Percentiles rank a stretch among this genome's conserved stretches.
phyloP scores from a whole-genome alignment of 2,888 invertebrate genomes.

The Empis livida region DNA sequence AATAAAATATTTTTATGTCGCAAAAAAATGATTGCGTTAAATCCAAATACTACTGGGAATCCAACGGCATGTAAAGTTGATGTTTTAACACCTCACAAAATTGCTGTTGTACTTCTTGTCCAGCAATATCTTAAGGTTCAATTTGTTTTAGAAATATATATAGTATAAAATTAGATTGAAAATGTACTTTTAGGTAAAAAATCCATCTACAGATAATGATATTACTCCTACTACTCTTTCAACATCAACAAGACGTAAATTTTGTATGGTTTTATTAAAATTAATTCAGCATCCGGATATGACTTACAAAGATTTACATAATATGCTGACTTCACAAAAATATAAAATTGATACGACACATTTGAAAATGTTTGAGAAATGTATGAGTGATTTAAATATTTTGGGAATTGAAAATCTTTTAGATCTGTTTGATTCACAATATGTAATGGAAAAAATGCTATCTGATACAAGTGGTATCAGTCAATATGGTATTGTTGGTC shows the following conservation, averaged over 20 bases:
- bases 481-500: conserved; percentile 44
- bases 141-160: neutral
- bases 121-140: conserved; percentile 56
- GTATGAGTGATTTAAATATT: conserved; percentile 37
- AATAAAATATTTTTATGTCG: too few species aligned
- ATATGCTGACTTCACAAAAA: conserved; percentile 39
- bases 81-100: conserved; percentile 62
- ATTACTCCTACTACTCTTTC: conserved; percentile 33
- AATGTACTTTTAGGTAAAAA: conserved; percentile 22
- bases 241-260: conserved; percentile 56
- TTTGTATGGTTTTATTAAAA: conserved; percentile 67
- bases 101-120: conserved; percentile 62
- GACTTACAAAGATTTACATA: conserved; percentile 53
- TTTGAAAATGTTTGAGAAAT: conserved; percentile 42
- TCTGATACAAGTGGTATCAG: conserved; percentile 37
- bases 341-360: conserved; percentile 27
- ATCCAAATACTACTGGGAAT: neutral
- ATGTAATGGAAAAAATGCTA: conserved; percentile 46
- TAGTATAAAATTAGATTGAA: too few species aligned
- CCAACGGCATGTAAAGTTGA: conserved; percentile 16
- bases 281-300: conserved; percentile 69
- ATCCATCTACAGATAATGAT: conserved; percentile 23
- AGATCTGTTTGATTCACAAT: conserved; percentile 49
- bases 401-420: conserved; percentile 50
- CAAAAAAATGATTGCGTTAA: neutral